These are phyloP conservation scores for Dione juno DNA, from an alignment of 2,888 invertebrate genomes.

Conservation along the genomic window DNA sequence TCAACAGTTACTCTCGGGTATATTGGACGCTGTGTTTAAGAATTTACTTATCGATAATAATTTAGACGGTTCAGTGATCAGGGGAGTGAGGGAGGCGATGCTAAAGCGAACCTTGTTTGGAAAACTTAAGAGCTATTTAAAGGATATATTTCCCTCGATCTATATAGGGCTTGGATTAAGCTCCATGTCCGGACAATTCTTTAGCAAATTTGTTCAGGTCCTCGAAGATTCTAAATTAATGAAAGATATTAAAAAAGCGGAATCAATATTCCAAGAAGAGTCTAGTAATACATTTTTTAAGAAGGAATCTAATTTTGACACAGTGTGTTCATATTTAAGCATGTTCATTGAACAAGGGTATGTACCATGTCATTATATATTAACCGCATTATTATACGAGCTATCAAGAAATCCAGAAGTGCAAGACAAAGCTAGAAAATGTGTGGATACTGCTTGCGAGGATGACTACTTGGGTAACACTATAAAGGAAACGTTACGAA, in stretches of 20 bases:
- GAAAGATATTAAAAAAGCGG: conserved; percentile 58
- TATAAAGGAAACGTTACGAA: conserved; percentile 71
- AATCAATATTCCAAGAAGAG: conserved; percentile 58
- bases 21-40: conserved; percentile 77
- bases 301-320: conserved; percentile 48
- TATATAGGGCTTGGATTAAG: conserved; percentile 64
- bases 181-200: conserved; percentile 58
- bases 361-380: conserved; percentile 64
- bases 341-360: conserved; percentile 74
- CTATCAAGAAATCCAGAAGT: conserved; percentile 61
- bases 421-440: conserved; percentile 63
- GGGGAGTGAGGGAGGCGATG: conserved; percentile 59
- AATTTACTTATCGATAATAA: conserved; percentile 69
- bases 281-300: conserved; percentile 55
- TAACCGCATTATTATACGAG: conserved; percentile 69
- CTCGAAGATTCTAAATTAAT: conserved; percentile 62
- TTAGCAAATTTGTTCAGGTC: conserved; percentile 54
- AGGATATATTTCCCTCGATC: conserved; percentile 72
- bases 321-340: conserved; percentile 64
- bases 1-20: conserved; percentile 75
- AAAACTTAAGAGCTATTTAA: conserved; percentile 71
- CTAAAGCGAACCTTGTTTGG: conserved; percentile 60
- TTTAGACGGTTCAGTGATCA: conserved; percentile 59
- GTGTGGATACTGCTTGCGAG: conserved; percentile 49
- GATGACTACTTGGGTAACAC: conserved; percentile 65